Evolutionary conservation across 1,140 invertebrate species (phyloP), one percentile per base, ranked within the genome.

Genomic region (Achroia grisella): DNA sequence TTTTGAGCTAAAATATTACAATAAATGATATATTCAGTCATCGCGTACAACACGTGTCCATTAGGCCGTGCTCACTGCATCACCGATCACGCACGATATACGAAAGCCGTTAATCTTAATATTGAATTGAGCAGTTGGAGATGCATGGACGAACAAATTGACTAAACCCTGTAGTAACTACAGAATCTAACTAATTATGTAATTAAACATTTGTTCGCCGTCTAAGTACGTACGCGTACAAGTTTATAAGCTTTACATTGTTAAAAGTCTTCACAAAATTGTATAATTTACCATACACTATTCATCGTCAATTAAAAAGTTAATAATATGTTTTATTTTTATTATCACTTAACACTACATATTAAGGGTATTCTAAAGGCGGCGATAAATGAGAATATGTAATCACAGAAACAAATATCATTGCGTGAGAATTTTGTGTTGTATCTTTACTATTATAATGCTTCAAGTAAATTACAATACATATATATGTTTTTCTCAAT

Each of bases 221-320:
- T 62, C 68, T 75, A 76, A 63, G 71, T 23, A 23, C 17, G 17
- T 23, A 23, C 17, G 75, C 75, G 62, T 78, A 82, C 63, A 73
- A 64, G 61, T 72, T 66, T 67, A 74, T 71, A 79, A 77, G 71
- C 71, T 74, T 79, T 71, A 77, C 63, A 70, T 72, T 71, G 58
- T 77, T 75, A 72, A 77, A 72, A 79, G 71, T 73, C 71, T 79
- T 77, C 67, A 78, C 71, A 79, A 79, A 68, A 71, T 76, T 72
- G 75, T 79, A 79, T 74, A 79, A 76, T 68, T 77, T 78, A 77
- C 61, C 60, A 62, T 75, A 75, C 42, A 67, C 67, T 75, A 73
- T 67, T 52, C 46, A 50, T 74, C 57, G 39, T 75, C 61, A 76
- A 74, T 72, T 67, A 74, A 76, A 75, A 70, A 69, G 62, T 62